Percentiles rank a stretch among this genome's conserved stretches.
Evolutionary conservation across 2,888 invertebrate genomes (phyloP).

Genomic region (Phorcus lineatus): DNA sequence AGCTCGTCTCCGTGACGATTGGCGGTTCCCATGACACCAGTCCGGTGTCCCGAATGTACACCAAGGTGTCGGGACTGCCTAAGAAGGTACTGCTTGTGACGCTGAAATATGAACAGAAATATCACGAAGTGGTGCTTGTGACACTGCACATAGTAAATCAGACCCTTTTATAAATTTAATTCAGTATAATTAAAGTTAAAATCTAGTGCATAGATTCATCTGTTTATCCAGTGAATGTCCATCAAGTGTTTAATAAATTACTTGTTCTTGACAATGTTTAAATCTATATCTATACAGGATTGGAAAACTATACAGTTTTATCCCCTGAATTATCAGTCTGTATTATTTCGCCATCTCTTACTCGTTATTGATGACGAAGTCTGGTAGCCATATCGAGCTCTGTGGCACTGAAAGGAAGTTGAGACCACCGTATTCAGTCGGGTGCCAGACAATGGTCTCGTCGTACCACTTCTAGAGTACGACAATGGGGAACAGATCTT

Average conservation of each 20-base stretch:
- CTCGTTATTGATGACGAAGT: constrained; percentile 16
- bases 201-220: too few species aligned
- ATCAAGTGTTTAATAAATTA: background rate
- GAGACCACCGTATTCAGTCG: constrained; percentile 1
- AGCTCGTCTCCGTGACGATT: constrained; percentile 2
- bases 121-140: too few species aligned
- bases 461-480: constrained; percentile 14
- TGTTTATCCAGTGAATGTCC: background rate
- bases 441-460: constrained; percentile 22
- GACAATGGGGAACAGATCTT: background rate
- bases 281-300: too few species aligned
- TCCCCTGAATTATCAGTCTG: too few species aligned
- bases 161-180: too few species aligned
- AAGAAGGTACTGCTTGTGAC: background rate
- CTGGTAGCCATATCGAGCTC: constrained; percentile 22
- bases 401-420: background rate
- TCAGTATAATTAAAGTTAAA: too few species aligned
- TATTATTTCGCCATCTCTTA: too few species aligned
- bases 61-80: constrained; percentile 4
- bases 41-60: constrained; percentile 20
- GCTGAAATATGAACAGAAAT: too few species aligned
- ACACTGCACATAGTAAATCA: too few species aligned
- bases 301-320: too few species aligned
- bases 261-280: too few species aligned
- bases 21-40: constrained; percentile 24